Conservation (phyloP, 2,888 invertebrate species). For the Phyllotreta cruciferae region DNA sequence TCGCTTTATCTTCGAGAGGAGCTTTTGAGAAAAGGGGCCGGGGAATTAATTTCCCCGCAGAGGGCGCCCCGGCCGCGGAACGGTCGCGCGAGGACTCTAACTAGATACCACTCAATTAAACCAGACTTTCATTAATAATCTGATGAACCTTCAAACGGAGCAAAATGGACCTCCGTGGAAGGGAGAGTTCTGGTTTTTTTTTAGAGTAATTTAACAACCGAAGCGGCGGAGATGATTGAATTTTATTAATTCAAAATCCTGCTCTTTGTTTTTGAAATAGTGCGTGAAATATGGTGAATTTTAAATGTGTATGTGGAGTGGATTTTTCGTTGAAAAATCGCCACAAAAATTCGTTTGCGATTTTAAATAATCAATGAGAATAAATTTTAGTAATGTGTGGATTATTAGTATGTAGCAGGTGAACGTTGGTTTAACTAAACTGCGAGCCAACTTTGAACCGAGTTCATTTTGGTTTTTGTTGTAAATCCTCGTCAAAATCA, state of each 20-base stretch:
- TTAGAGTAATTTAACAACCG: neutral
- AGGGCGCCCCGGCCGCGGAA: neutral
- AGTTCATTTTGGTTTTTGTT: no score
- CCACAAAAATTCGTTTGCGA: neutral
- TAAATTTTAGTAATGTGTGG: no score
- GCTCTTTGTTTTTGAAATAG: neutral
- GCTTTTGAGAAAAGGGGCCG: constrained; percentile 4
- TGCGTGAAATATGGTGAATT: neutral
- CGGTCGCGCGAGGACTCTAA: constrained; percentile 4
- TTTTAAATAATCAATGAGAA: no score
- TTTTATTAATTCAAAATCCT: constrained; percentile 3
- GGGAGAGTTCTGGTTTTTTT: neutral
- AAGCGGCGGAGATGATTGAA: constrained; percentile 1
- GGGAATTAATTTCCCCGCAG: constrained; percentile 9
- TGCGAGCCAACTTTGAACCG: no score
- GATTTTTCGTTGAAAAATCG: no score
- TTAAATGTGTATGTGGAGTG: neutral
- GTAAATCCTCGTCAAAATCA: no score
- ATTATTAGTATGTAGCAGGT: no score
- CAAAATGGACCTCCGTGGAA: constrained; percentile 9
- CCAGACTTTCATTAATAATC: constrained; percentile 16
- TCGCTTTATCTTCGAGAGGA: constrained; percentile 4
- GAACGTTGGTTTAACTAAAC: no score
- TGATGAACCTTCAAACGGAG: constrained; percentile 8
- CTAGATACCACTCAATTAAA: constrained; percentile 9